Conservation (phyloP, 2,797 vertebrate species). For the Thalassophryne amazonica region DNA sequence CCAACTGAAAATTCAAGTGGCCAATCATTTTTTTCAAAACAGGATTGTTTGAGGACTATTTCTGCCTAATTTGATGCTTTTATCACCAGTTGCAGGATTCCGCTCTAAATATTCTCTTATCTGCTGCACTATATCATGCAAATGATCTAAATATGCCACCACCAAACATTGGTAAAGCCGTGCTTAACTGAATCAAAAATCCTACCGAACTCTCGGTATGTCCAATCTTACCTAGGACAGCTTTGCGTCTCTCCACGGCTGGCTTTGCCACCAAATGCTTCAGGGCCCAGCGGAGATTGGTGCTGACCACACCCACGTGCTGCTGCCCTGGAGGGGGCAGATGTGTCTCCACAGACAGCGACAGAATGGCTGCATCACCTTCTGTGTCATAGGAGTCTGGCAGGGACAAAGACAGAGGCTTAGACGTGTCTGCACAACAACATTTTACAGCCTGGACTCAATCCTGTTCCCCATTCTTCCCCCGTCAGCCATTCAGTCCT, state of each 20-base stretch:
- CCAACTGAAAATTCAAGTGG: no score
- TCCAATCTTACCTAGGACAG: slow-evolving; percentile 83
- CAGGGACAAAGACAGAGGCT: slow-evolving; percentile 34
- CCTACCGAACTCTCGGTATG: neutral
- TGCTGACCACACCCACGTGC: slow-evolving; percentile 82
- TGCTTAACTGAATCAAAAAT: neutral
- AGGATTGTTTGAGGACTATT: no score
- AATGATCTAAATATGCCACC: no score
- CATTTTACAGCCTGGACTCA: slow-evolving; percentile 22
- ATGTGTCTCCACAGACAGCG: slow-evolving; percentile 79
- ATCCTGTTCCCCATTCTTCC: slow-evolving; percentile 11
- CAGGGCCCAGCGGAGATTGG: slow-evolving; percentile 84
- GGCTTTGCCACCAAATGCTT: slow-evolving; percentile 87
- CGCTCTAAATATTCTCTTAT: no score
- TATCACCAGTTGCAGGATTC: no score
- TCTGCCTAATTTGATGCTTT: no score
- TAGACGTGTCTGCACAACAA: slow-evolving; percentile 21
- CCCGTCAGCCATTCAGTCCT: slow-evolving; percentile 3
- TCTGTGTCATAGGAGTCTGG: slow-evolving; percentile 79
- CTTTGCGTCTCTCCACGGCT: slow-evolving; percentile 84
- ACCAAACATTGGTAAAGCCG: neutral
- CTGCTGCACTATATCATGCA: no score
- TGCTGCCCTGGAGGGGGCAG: slow-evolving; percentile 57
- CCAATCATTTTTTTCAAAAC: no score
- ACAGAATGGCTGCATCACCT: slow-evolving; percentile 85